A percentile compares a stretch with the other conserved stretches of the same genome.
Evolutionary conservation across 2,888 invertebrate species (phyloP).

Genomic region (Nomada lathburiana): DNA sequence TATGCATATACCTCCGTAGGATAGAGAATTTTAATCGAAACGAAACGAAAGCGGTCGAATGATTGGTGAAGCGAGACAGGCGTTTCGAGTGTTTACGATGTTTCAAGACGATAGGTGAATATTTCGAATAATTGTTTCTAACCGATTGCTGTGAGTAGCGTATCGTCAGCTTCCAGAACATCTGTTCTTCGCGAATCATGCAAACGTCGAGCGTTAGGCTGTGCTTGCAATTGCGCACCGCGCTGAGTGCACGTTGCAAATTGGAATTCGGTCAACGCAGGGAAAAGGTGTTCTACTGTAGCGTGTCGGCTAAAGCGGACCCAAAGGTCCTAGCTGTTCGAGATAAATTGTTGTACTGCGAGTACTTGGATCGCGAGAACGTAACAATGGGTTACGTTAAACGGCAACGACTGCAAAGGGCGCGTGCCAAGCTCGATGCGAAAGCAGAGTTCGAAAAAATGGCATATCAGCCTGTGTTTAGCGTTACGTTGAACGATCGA

Average conservation of each 20-base stretch:
- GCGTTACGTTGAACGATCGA: slow-evolving; percentile 85
- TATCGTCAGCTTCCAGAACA: no score
- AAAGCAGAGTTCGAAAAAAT: slow-evolving; percentile 53
- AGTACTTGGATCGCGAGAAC: slow-evolving; percentile 79
- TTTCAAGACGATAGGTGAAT: no score
- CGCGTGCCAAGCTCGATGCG: slow-evolving; percentile 38
- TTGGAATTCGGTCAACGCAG: neutral
- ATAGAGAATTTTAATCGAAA: no score
- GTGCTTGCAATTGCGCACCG: neutral
- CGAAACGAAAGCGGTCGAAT: no score
- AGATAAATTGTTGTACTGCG: slow-evolving; percentile 82
- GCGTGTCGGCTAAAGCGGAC: slow-evolving; percentile 16
- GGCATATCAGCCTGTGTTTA: slow-evolving; percentile 83
- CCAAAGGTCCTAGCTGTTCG: slow-evolving; percentile 75
- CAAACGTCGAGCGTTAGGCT: neutral
- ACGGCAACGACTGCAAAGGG: slow-evolving; percentile 16
- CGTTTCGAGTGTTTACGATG: no score
- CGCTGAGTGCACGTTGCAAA: neutral
- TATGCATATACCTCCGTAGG: neutral
- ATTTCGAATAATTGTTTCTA: neutral
- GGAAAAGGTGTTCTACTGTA: neutral
- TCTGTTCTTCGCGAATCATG: neutral
- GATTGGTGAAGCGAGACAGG: no score
- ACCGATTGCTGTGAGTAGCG: no score
- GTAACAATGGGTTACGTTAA: slow-evolving; percentile 70